Percentiles rank a stretch among this genome's conserved stretches.
Evolutionary conservation across 2,113 vertebrate genomes (phyloP).

Genomic region (Bufo gargarizans): DNA sequence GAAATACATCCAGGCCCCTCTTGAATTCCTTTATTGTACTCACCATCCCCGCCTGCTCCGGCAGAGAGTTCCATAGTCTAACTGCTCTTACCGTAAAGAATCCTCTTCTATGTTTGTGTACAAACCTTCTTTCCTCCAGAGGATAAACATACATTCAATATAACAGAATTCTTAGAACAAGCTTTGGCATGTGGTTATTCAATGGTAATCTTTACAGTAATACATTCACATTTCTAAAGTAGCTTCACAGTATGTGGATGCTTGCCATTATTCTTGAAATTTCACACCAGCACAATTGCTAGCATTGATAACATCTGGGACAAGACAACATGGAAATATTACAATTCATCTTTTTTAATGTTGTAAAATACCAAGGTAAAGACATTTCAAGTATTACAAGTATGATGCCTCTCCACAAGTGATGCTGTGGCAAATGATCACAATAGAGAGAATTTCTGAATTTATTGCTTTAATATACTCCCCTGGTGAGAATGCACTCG

Average conservation of each 20-base stretch:
- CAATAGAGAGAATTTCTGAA: constrained; percentile 42
- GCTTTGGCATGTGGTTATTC: not conserved
- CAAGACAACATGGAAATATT: constrained; percentile 48
- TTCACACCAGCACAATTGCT: constrained; percentile 30
- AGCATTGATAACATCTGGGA: constrained; percentile 45
- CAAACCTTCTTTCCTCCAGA: no score
- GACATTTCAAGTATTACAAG: constrained; percentile 42
- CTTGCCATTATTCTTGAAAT: constrained; percentile 23
- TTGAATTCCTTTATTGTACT: no score
- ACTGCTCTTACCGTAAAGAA: no score
- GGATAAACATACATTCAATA: not conserved
- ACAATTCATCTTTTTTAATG: constrained; percentile 49
- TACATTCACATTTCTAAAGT: not conserved
- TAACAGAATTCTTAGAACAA: not conserved
- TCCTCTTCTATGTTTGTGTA: no score
- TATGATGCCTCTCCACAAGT: constrained; percentile 50
- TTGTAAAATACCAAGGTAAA: constrained; percentile 47
- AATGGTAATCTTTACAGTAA: not conserved
- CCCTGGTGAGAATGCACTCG: constrained; percentile 49
- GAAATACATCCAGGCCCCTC: no score
- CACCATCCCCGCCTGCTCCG: no score
- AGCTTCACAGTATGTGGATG: not conserved
- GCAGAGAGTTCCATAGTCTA: no score
- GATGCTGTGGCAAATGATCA: constrained; percentile 51
- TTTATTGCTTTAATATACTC: constrained; percentile 54